Evolutionary conservation across 2,888 invertebrate genomes (phyloP), one percentile per base, ranked within the genome.

Genomic region (Crioceris asparagi): DNA sequence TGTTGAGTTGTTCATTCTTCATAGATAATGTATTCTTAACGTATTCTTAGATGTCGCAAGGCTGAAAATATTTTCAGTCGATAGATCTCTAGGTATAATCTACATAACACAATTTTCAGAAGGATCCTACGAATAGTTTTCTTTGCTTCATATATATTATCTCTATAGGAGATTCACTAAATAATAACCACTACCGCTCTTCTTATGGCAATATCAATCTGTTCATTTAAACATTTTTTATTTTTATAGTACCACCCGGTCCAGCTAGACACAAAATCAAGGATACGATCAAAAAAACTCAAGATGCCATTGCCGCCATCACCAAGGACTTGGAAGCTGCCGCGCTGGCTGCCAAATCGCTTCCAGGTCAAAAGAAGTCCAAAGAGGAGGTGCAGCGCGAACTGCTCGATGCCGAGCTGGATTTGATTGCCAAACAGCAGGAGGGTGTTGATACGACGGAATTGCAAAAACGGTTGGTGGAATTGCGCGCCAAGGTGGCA

Each of bases 351-450:
- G 67, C 71, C 1, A 57, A 59, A 35, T 42, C 48, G n/a, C 19
- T 23, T 10, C 40, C 53, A 11, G 44, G 47, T 3, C 45, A 48
- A 11, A 57, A 53, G 43, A 54, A 53, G 39, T 44, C 53, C 39
- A 50, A 52, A 45, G 53, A 54, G 32, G 52, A 54, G 31, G 41
- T 49, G 2, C 53, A 54, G 29, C 86, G 85, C 54, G 91, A 92
- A 56, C 77, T 93, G 34, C 68, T 93, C 7, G 93, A 93, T 57
- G 84, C 88, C 1, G 93, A 94, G 58, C 62, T 93, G 55, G 93
- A 94, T 59, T 68, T 93, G 46, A 86, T 91, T 53, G 85, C 83
- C 2, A 87, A 87, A 49, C 87, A 91, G 55, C 86, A 79, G 62
- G 83, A 83, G 56, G 92, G 92, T 0, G 84, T 80, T 37, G 92